Evolutionary conservation across 2,113 vertebrate species (phyloP), one percentile per base, ranked within the genome.

Genomic region (Takifugu flavidus): DNA sequence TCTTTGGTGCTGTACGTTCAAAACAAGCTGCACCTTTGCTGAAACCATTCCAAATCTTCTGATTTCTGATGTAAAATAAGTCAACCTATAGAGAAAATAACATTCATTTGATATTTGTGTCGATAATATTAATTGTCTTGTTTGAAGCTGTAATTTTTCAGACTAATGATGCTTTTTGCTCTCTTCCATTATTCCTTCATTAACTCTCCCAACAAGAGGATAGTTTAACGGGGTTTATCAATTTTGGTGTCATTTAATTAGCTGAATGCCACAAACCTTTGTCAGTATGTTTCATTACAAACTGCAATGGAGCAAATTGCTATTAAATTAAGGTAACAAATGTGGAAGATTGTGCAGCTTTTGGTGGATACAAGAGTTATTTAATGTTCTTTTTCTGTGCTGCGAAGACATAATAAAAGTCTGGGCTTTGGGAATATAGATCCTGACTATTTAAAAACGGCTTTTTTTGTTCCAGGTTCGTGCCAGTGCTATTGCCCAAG

Each of bases 401-500:
- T n/a, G 6, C 6, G 6, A 4, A 47, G 6, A 39, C 1, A 39
- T 29, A 44, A 15, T 29, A 6, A 34, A 52, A 49, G 5, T 34
- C 6, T 34, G 6, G 34, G 34, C 34, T 10, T 39, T 39, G 34
- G 11, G 8, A 39, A 11, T 39, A 39, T 39, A 26, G 10, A 50
- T 59, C 25, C 43, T 53, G 13, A 3, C 34, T 39, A 39, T 11
- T 39, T 39, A 39, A 39, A 39, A 39, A 34, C 2, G 6, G 44
- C 53, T 60, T 29, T 50, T 7, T 63, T n/a, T 57, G 6, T 5
- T 44, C 1, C 88, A 98, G 96, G 96, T 99, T 5, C 93, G 95
- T 72, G 96, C 96, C 85, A 99, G 96, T 2, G 95, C 96, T 83
- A 99, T 99, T 5, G 96, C 95, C 4, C 96, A 99, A 80, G 96